These are phyloP conservation scores for Falco columbarius DNA, from an alignment of 2,797 vertebrate genomes.

Conservation along the genomic window DNA sequence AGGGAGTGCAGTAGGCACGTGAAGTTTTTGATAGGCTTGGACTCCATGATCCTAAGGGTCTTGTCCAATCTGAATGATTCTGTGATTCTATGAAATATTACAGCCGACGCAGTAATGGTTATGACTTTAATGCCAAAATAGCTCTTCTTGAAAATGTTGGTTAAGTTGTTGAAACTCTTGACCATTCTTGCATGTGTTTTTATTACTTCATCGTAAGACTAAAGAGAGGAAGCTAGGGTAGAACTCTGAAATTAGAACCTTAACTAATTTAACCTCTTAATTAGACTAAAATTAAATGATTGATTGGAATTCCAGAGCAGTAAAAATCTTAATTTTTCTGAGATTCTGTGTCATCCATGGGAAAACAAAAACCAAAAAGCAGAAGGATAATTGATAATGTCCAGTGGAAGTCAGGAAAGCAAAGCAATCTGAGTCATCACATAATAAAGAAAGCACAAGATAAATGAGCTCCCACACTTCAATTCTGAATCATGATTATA, in stretches of 20 bases:
- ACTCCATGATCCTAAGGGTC: neutral
- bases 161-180: neutral
- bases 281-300: neutral
- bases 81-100: neutral
- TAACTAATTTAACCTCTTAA: neutral
- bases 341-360: neutral
- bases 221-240: neutral
- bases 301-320: neutral
- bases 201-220: neutral
- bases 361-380: neutral
- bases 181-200: neutral
- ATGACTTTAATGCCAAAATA: neutral
- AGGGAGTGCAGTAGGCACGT: neutral
- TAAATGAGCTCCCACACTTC: conserved; percentile 48
- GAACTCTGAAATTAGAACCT: neutral
- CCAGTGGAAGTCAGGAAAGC: conserved; percentile 36
- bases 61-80: neutral
- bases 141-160: neutral
- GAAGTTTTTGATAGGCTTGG: neutral
- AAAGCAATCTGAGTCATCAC: conserved; percentile 24
- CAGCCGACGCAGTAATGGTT: neutral
- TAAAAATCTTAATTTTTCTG: neutral
- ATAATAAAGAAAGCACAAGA: conserved; percentile 34
- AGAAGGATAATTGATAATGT: neutral
- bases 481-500: conserved; percentile 52